Evolutionary conservation across 1,140 invertebrate species (phyloP).

Genomic region (Tachypleus tridentatus): DNA sequence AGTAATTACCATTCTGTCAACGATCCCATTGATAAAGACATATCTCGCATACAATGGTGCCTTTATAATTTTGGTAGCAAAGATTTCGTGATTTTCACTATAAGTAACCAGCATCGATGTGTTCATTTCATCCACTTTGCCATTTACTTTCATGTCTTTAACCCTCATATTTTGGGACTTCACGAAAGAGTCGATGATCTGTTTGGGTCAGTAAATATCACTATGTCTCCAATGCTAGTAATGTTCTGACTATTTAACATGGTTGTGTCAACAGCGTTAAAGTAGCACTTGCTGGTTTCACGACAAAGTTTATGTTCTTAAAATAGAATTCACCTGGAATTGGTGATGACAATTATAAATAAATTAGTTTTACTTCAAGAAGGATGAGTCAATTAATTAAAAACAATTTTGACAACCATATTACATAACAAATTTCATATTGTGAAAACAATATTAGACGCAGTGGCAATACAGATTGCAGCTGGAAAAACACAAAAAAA

Average conservation of each 20-base stretch:
- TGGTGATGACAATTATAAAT: too few relatives aligned
- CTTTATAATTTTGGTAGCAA: constrained; percentile 8
- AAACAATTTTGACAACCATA: too few relatives aligned
- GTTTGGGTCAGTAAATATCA: constrained; percentile 15
- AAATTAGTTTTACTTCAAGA: too few relatives aligned
- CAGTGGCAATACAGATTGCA: not conserved
- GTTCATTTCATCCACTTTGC: constrained; percentile 12
- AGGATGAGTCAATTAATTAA: too few relatives aligned
- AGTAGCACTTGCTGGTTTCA: not conserved
- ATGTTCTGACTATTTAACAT: constrained; percentile 14
- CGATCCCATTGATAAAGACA: constrained; percentile 5
- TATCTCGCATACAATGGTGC: constrained; percentile 1
- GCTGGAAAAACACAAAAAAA: not conserved
- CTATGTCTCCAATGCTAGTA: constrained; percentile 6
- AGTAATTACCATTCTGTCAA: constrained; percentile 13
- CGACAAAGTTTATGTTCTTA: constrained; percentile 11
- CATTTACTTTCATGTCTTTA: constrained; percentile 2
- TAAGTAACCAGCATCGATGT: constrained; percentile 13
- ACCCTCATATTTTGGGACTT: constrained; percentile 10
- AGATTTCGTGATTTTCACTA: constrained; percentile 14
- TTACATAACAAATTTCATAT: too few relatives aligned
- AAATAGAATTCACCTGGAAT: constrained; percentile 12
- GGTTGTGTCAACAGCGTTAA: constrained; percentile 9
- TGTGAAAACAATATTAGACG: not conserved
- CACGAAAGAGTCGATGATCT: constrained; percentile 8